These are phyloP conservation scores for Iguana delicatissima DNA, from an alignment of 2,797 vertebrate genomes.

Conservation along the genomic window DNA sequence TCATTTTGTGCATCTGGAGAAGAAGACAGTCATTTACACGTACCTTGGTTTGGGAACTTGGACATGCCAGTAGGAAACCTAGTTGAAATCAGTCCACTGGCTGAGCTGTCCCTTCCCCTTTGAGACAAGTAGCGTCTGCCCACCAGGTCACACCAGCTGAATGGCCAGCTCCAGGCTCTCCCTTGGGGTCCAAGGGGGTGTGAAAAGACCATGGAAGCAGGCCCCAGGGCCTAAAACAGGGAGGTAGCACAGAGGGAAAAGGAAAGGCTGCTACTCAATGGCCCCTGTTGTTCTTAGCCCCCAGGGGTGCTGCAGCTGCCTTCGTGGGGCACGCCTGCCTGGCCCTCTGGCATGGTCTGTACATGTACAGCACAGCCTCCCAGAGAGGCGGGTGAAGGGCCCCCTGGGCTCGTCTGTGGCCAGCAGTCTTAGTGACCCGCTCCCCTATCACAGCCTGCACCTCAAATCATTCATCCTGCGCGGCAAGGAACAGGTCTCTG, in stretches of 20 bases:
- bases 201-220: no score
- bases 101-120: neutral
- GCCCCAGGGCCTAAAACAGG: neutral
- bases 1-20: neutral
- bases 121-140: neutral
- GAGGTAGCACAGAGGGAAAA: neutral
- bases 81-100: neutral
- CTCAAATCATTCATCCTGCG: neutral
- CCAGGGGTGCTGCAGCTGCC: no score
- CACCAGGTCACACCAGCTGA: no score
- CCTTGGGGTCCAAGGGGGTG: neutral
- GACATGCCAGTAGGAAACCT: neutral
- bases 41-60: neutral
- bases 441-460: no score
- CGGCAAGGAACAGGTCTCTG: neutral
- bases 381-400: no score
- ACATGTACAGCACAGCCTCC: neutral
- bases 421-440: neutral
- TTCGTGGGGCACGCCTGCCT: no score
- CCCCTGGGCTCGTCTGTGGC: neutral
- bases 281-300: no score
- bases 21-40: neutral
- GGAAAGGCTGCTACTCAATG: neutral
- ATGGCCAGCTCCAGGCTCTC: neutral
- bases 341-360: no score